These are phyloP conservation scores for Nephrotoma flavescens DNA, from an alignment of 2,888 invertebrate genomes.

Conservation along the genomic window DNA sequence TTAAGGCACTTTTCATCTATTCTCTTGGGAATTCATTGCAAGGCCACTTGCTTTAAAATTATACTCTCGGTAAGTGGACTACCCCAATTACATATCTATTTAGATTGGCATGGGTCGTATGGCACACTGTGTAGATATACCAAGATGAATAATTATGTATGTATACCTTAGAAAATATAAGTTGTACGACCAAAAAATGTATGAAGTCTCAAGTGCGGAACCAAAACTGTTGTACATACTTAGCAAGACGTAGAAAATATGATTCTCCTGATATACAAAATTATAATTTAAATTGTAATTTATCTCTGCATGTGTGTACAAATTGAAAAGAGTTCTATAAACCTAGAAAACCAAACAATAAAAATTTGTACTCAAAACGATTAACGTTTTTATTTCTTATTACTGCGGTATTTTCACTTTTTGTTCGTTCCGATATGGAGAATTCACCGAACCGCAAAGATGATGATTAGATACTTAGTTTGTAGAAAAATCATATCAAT, in stretches of 20 bases:
- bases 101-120: no score
- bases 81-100: no score
- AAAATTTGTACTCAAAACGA: neutral
- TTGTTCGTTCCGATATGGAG: neutral
- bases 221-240: neutral
- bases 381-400: neutral
- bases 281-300: neutral
- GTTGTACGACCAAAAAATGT: no score
- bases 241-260: neutral
- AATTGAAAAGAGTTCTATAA: neutral
- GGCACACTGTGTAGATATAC: no score
- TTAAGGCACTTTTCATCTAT: no score
- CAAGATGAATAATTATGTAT: no score
- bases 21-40: no score
- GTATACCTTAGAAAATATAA: no score
- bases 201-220: neutral
- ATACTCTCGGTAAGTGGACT: no score
- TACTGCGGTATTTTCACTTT: neutral
- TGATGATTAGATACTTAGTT: neutral
- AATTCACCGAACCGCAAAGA: neutral
- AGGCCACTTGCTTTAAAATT: no score
- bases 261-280: neutral
- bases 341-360: neutral
- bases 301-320: neutral
- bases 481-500: neutral